phyloP scores from a whole-genome alignment of 2,797 vertebrate species.

The Catamblyrhynchus diadema region DNA sequence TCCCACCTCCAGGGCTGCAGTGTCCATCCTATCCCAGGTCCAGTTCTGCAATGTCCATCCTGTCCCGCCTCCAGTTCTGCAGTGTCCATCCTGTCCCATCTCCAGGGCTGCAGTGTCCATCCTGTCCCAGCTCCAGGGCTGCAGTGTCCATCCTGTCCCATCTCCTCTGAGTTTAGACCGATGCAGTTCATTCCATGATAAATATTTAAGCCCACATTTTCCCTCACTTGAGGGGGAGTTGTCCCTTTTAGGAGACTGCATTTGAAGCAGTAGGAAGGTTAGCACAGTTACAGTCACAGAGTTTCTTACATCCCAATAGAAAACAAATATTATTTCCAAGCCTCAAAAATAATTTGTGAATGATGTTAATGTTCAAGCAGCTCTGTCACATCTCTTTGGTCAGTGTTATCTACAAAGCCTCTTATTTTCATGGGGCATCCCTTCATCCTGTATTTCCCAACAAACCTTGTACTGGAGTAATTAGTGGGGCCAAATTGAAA shows the following conservation, averaged over 20 bases:
- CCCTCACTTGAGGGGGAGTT: not conserved
- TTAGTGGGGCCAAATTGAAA: not conserved
- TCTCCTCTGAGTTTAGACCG: not conserved
- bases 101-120: too few species aligned
- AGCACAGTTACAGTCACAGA: not conserved
- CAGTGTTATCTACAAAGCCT: not conserved
- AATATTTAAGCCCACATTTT: not conserved
- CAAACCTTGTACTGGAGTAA: not conserved
- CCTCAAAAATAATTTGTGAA: not conserved
- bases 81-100: too few species aligned
- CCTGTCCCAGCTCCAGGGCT: fast-evolving
- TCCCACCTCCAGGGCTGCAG: too few species aligned
- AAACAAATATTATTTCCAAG: not conserved
- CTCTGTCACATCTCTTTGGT: not conserved
- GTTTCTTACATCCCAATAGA: not conserved
- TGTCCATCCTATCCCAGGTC: too few species aligned
- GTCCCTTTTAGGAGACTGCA: not conserved
- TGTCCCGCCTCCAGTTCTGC: not conserved
- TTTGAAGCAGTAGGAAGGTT: not conserved
- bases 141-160: too few species aligned
- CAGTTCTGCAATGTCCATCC: too few species aligned
- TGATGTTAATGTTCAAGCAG: not conserved
- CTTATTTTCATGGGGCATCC: not conserved
- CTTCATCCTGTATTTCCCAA: not conserved
- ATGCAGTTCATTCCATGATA: not conserved